Evolutionary conservation across 2,797 vertebrate species (phyloP).

Genomic region (Kryptolebias ocellatus): DNA sequence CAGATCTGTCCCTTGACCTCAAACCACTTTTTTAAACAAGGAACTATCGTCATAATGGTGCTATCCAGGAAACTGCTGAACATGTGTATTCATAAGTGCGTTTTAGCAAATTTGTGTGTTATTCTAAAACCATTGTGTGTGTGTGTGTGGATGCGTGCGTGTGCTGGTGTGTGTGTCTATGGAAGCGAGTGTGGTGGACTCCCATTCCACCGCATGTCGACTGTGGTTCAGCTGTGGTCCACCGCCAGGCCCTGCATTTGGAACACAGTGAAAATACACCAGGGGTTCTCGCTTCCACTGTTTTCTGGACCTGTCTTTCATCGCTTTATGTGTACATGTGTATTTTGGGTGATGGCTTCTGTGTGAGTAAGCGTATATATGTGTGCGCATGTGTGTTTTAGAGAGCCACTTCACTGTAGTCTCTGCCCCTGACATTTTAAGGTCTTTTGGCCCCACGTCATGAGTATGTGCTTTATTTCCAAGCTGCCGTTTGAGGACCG

Average conservation of each 20-base stretch:
- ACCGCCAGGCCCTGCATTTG: constrained; percentile 77
- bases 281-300: constrained; percentile 67
- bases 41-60: constrained; percentile 67
- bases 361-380: constrained; percentile 19
- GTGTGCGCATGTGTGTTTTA: constrained; percentile 46
- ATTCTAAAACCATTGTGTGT: constrained; percentile 42
- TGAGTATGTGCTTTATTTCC: constrained; percentile 69
- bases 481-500: constrained; percentile 69
- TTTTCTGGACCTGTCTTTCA: constrained; percentile 73
- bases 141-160: not conserved
- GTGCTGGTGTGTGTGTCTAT: constrained; percentile 45
- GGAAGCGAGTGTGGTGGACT: constrained; percentile 76
- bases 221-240: constrained; percentile 79
- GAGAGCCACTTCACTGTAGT: constrained; percentile 62
- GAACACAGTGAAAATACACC: constrained; percentile 75
- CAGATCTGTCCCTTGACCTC: constrained; percentile 72
- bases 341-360: constrained; percentile 54
- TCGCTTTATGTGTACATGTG: constrained; percentile 63
- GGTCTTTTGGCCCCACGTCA: constrained; percentile 68
- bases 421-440: constrained; percentile 76
- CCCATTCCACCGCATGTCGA: constrained; percentile 75
- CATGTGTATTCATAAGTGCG: constrained; percentile 48
- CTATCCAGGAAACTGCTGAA: constrained; percentile 73
- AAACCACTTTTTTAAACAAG: constrained; percentile 77
- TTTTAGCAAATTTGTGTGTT: constrained; percentile 43